phyloP scores from a whole-genome alignment of 1,140 invertebrate species.

The Platorchestia sp. region DNA sequence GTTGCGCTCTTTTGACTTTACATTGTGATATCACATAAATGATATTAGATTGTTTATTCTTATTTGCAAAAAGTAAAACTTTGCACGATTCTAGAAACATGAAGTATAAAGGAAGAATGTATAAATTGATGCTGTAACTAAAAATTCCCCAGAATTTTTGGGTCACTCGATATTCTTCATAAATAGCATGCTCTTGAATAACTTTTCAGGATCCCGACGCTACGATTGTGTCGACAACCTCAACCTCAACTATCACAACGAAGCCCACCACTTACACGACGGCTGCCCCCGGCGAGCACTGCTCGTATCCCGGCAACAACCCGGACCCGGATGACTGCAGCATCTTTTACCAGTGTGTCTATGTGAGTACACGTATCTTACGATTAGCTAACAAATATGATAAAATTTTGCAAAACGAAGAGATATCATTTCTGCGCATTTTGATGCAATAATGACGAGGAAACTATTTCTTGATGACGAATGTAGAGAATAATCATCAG shows the following conservation, averaged over 20 bases:
- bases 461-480: too few relatives aligned
- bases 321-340: constrained; percentile 27
- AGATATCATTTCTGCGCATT: too few relatives aligned
- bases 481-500: too few relatives aligned
- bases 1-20: too few relatives aligned
- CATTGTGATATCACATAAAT: background rate
- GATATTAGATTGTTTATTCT: background rate
- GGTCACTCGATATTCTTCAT: background rate
- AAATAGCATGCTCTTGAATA: background rate
- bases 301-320: constrained; percentile 37
- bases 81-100: too few relatives aligned
- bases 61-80: background rate
- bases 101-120: too few relatives aligned
- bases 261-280: constrained; percentile 2
- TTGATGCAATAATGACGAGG: too few relatives aligned
- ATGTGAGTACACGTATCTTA: background rate
- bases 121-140: too few relatives aligned
- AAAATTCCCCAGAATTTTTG: too few relatives aligned
- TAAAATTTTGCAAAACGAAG: too few relatives aligned
- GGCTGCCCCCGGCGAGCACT: constrained; percentile 24
- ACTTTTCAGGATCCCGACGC: constrained; percentile 3
- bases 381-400: too few relatives aligned
- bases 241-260: background rate
- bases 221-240: background rate
- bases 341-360: constrained; percentile 45